Base-by-base conservation (phyloP, 2,797 vertebrate genomes). In the Arctocebus calabarensis region DNA sequence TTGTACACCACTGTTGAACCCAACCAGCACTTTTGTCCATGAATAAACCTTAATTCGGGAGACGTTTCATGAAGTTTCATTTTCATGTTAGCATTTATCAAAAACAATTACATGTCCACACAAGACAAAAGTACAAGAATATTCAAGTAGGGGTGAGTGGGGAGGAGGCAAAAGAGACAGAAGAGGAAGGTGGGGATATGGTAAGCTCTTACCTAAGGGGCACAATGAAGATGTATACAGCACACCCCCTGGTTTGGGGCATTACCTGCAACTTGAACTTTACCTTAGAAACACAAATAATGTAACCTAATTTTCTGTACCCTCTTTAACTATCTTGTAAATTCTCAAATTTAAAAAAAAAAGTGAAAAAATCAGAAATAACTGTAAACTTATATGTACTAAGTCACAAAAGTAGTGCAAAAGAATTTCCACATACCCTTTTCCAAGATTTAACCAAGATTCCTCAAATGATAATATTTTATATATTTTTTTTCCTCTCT, bases 361-460 rank as follows among this genome's bases (percentile, higher is more conserved):
- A 17, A n/a, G 48, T 52, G 48, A 16, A 66, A 83, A 79, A 71
- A 59, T 73, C 64, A 1, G 23, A 85, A 96, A 61, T 43, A 40
- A 79, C 79, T 96, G 92, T 62, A 64, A 93, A 64, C 7, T 57
- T 32, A 91, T 91, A 83, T 20, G 29, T 87, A 77, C 88, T 52
- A 52, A 61, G 2, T 83, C 71, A 4, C 3, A 84, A 82, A 61
- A 68, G 23, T 27, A 70, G 7, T 43, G 12, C 32, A 43, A 70
- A 1, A 11, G 1, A n/a, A 73, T 96, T 87, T 93, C 48, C 4
- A 20, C 73, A 57, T 19, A 64, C 45, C 4, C 5, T 55, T 90
- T 27, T 34, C 13, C 13, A 91, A 43, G 37, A 59, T 73, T 92
- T 89, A 7, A 68, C 3, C 70, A 89, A 73, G 23, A 3, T 78